phyloP scores from a whole-genome alignment of 2,888 invertebrate species.

The Watsonalla binaria region DNA sequence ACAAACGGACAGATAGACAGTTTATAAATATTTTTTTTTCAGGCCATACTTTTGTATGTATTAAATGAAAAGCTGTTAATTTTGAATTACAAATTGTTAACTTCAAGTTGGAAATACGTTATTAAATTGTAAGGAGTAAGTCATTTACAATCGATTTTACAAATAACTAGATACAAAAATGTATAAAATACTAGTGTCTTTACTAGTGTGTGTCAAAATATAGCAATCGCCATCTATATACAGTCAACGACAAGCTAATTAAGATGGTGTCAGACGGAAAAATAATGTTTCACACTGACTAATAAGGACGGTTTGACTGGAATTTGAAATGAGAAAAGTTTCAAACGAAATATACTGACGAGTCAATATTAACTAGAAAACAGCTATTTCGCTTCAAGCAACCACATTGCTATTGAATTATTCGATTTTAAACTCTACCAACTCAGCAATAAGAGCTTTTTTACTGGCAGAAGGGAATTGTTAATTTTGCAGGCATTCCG shows the following conservation, averaged over 20 bases:
- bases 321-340: conserved; percentile 76
- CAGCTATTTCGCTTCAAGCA: conserved; percentile 14
- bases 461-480: conserved; percentile 23
- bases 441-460: conserved; percentile 2
- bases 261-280: neutral
- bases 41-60: no score
- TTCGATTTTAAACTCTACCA: conserved; percentile 1
- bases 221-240: neutral
- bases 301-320: conserved; percentile 43
- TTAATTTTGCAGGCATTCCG: conserved; percentile 37
- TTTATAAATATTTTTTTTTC: no score
- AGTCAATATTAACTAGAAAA: conserved; percentile 74
- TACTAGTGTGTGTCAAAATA: neutral
- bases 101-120: no score
- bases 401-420: neutral
- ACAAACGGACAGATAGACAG: no score
- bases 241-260: neutral
- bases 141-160: no score
- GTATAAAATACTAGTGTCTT: no score
- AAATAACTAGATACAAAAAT: no score
- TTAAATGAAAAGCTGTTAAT: no score
- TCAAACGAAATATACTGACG: conserved; percentile 64
- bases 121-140: no score
- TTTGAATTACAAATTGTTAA: no score
- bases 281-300: neutral